Percentiles rank a stretch among this genome's conserved stretches.
Evolutionary conservation across 2,888 invertebrate genomes (phyloP).

Genomic region (Troilus luridus): DNA sequence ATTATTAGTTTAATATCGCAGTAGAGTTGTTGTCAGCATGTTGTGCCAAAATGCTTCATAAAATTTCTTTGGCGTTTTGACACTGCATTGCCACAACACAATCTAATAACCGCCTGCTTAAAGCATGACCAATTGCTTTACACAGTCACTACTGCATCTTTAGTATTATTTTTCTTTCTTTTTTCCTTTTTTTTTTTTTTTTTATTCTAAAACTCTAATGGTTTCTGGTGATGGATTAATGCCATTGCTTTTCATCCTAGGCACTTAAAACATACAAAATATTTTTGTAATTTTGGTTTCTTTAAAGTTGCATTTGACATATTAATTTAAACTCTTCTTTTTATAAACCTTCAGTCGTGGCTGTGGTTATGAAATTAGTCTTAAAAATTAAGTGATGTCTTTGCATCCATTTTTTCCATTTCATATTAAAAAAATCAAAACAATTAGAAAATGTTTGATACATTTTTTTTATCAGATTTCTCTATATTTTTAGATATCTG

Average conservation of each 20-base stretch:
- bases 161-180: constrained; percentile 50
- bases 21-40: constrained; percentile 66
- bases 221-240: constrained; percentile 64
- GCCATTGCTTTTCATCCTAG: constrained; percentile 60
- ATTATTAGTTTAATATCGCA: constrained; percentile 60
- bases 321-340: constrained; percentile 23
- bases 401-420: constrained; percentile 3
- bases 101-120: constrained; percentile 64
- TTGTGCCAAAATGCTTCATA: constrained; percentile 65
- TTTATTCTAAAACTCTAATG: constrained; percentile 37
- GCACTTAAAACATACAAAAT: neutral
- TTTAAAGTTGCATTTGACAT: neutral
- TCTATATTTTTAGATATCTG: neutral
- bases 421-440: neutral
- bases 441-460: neutral
- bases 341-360: constrained; percentile 56
- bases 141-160: constrained; percentile 65
- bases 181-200: constrained; percentile 30
- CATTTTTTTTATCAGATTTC: neutral
- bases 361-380: constrained; percentile 57
- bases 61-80: constrained; percentile 49
- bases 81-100: constrained; percentile 64
- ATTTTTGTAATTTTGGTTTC: neutral
- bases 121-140: constrained; percentile 64
- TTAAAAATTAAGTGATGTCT: constrained; percentile 11